A percentile compares a stretch with the other conserved stretches of the same genome.
Evolutionary conservation across 2,888 invertebrate species (phyloP).

Genomic region (Leucophora obtusa): DNA sequence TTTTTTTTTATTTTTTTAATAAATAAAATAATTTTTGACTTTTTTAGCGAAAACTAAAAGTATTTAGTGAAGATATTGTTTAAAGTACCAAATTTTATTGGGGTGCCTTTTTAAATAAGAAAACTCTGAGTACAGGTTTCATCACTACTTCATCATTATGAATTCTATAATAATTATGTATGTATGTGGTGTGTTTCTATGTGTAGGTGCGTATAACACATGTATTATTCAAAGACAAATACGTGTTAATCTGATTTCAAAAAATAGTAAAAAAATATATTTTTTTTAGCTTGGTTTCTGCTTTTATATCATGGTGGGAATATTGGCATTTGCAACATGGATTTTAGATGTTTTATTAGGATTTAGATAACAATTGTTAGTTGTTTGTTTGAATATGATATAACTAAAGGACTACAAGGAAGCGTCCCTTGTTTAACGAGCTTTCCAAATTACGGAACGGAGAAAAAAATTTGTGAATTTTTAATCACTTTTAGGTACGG

Average conservation of each 20-base stretch:
- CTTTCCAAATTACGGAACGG: no score
- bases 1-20: no score
- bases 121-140: neutral
- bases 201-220: neutral
- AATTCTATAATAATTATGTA: neutral
- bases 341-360: slow-evolving; percentile 37
- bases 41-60: no score
- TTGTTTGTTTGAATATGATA: neutral
- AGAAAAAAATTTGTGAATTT: no score
- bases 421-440: no score
- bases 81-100: no score
- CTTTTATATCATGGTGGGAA: slow-evolving; percentile 58
- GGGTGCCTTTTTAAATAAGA: no score
- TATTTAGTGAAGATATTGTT: no score
- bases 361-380: slow-evolving; percentile 37
- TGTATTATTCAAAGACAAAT: slow-evolving; percentile 46
- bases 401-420: no score
- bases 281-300: slow-evolving; percentile 39
- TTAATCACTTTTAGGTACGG: no score
- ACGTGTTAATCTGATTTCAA: slow-evolving; percentile 57
- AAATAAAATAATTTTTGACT: no score
- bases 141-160: neutral
- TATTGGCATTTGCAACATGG: slow-evolving; percentile 55
- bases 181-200: slow-evolving; percentile 21
- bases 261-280: slow-evolving; percentile 29